Evolutionary conservation across 2,113 vertebrate species (phyloP).

Genomic region (Hemiprocne comata): DNA sequence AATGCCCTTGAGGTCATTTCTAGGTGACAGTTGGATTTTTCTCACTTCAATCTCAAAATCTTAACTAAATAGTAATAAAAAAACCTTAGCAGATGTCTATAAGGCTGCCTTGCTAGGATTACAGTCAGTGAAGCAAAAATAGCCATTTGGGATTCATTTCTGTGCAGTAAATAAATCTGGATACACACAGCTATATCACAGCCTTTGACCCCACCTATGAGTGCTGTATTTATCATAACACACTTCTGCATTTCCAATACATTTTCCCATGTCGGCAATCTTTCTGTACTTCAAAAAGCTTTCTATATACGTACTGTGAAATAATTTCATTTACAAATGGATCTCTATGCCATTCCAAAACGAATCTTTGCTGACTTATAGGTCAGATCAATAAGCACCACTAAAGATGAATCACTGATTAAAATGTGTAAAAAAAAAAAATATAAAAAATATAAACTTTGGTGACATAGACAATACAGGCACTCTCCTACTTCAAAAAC

Average conservation of each 20-base stretch:
- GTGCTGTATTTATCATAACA: slow-evolving; percentile 30
- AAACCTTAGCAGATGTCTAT: slow-evolving; percentile 31
- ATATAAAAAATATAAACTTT: not conserved
- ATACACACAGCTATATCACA: not conserved
- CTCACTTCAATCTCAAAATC: slow-evolving; percentile 43
- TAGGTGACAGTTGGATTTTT: slow-evolving; percentile 43
- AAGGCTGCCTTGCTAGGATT: slow-evolving; percentile 10
- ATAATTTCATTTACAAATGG: slow-evolving; percentile 39
- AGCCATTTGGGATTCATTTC: slow-evolving; percentile 18
- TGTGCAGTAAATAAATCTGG: slow-evolving; percentile 52
- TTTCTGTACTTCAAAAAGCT: slow-evolving; percentile 33
- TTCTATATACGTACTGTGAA: not conserved
- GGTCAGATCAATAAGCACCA: not conserved
- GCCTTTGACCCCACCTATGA: slow-evolving; percentile 34
- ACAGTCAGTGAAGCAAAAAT: slow-evolving; percentile 28
- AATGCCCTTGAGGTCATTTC: not conserved
- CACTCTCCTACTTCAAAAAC: not conserved
- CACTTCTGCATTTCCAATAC: slow-evolving; percentile 31
- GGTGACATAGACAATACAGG: not conserved
- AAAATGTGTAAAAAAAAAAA: not conserved
- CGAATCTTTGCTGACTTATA: not conserved
- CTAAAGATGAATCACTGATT: not conserved
- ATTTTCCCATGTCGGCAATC: slow-evolving; percentile 26
- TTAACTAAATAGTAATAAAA: slow-evolving; percentile 43
- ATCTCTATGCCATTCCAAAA: slow-evolving; percentile 24